phyloP scores from a whole-genome alignment of 2,113 vertebrate species.

The Hydrolagus affinis region DNA sequence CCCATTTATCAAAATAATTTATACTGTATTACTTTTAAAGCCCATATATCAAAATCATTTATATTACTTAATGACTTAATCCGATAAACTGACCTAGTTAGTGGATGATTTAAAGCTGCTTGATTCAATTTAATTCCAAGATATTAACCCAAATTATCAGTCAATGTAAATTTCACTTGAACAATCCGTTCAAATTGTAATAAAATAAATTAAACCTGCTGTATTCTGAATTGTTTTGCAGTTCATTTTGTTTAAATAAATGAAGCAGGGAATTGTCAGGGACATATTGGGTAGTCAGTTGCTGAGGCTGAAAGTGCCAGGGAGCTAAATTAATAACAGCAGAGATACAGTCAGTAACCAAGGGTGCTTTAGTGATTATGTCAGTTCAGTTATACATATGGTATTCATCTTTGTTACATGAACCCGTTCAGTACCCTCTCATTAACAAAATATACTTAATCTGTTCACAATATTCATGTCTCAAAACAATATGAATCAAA shows the following conservation, averaged over 20 bases:
- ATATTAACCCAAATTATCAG: no score
- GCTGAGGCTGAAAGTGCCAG: background rate
- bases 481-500: no score
- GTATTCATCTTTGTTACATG: background rate
- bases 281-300: background rate
- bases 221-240: background rate
- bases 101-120: background rate
- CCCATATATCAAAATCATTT: conserved; percentile 5
- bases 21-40: no score
- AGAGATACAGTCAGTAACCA: background rate
- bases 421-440: background rate
- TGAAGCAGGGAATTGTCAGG: background rate
- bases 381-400: background rate
- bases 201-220: no score
- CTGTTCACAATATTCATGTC: no score
- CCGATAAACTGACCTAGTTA: background rate
- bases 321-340: background rate
- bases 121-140: conserved; percentile 2
- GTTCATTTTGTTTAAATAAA: background rate
- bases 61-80: conserved; percentile 7
- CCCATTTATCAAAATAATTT: conserved; percentile 1
- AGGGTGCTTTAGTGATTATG: background rate
- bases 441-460: no score
- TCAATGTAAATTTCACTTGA: background rate
- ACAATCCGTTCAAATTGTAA: background rate